Base-by-base conservation (phyloP, 2,797 vertebrate species). In the Microctenopoma stevenorrisi region DNA sequence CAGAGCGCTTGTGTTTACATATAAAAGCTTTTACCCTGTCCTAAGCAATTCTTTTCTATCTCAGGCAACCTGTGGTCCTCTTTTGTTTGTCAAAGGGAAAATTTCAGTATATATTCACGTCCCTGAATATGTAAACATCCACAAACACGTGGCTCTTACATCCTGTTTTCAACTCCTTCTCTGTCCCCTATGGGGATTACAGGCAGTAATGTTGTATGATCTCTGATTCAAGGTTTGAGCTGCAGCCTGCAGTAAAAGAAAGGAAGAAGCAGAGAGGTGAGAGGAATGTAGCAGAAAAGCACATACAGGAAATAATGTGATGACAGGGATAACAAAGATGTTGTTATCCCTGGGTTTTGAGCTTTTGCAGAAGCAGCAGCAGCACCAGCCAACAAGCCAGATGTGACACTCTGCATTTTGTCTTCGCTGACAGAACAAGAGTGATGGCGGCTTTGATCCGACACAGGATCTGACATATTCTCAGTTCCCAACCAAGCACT, bases 361-460 rank as follows among this genome's bases (percentile, higher is more conserved):
- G 81, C 40, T 57, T 72, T 49, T 58, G 68, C 81, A 81, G 79
- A 56, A 72, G 70, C 68, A 70, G 74, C 79, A 55, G 64, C 64
- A 52, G 51, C 58, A 63, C 69, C 65, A 75, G 40, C 57, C 58
- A 63, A 60, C 14, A 7, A 76, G 72, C 74, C 79, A 79, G 81
- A 88, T 86, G 81, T 86, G 83, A 78, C 81, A 65, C 60, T 54
- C 63, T 80, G 76, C 14, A 62, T 75, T 79, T 79, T 79, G 68
- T 88, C 79, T 72, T 78, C 53, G 14, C 60, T 76, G 74, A 82
- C 74, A 74, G 74, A 84, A 53, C 5, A 13, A 68, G 50, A 86
- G 67, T 75, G 84, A 91, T 67, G 78, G 82, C 67, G 69, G 79
- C 86, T 89, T 89, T 92, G 85, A 91, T 91, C 77, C 66, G 16